Evolutionary conservation across 2,797 vertebrate species (phyloP), one percentile per base, ranked within the genome.

Genomic region (Sandelia bainsii): DNA sequence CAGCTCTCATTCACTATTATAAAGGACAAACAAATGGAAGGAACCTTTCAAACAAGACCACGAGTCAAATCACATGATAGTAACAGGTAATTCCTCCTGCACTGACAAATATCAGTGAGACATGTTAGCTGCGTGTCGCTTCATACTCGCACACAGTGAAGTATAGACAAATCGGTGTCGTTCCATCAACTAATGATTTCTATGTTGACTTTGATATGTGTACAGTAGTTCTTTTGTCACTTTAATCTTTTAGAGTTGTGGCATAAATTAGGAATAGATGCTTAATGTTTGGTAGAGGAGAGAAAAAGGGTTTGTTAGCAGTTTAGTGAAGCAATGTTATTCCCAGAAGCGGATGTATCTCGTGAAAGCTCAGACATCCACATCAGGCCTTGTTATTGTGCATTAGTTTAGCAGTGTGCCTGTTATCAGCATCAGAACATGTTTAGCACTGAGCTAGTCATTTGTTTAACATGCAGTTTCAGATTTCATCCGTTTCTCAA

Each of bases 11-110:
- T 77, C 81, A 58, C 60, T 1, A 11, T 58, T 62, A 37, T 42
- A 54, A 80, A 87, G 81, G 79, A 88, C 83, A 87, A 86, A 87
- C 85, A 90, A 80, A 75, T 74, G 72, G n/a, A 61, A 37, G 56
- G 62, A 54, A 23, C 22, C 51, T 85, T 81, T 83, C 66, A 72
- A 80, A 83, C 37, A 59, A 13, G 44, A 79, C 46, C 66, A 75
- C 67, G 52, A 85, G 80, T 88, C 89, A 86, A 73, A 81, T 80
- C 75, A 64, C 80, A 80, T 74, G 51, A 82, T 57, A 27, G 20
- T 49, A 61, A 52, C 40, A 39, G 59, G 53, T 80, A 70, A 84
- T 87, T 76, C 64, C 49, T 60, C 29, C 57, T 42, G 48, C 66
- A n/a, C 51, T 63, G 72, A 87, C 69, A 69, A 87, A 90, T 77